Conservation (phyloP, 2,888 invertebrate genomes). For the Agonopterix alstromeriana region DNA sequence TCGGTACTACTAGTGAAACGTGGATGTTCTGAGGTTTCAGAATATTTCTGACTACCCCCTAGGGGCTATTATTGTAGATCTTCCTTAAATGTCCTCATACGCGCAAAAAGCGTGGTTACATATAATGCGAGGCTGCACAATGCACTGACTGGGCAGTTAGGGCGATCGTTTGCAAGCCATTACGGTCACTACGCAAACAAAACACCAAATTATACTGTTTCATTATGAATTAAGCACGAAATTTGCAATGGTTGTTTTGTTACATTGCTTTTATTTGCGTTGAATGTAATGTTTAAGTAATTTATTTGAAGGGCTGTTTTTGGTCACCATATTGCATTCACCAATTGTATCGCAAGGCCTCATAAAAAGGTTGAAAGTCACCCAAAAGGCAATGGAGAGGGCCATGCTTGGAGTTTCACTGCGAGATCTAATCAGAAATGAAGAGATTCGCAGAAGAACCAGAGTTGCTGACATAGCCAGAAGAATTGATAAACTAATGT, state of each 20-base stretch:
- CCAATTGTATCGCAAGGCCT: too few relatives aligned
- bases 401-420: too few relatives aligned
- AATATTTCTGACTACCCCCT: too few relatives aligned
- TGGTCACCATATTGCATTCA: not conserved
- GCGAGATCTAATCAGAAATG: too few relatives aligned
- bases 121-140: slow-evolving; percentile 22
- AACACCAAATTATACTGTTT: slow-evolving; percentile 20
- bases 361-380: too few relatives aligned
- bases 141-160: slow-evolving; percentile 31
- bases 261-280: not conserved
- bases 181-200: slow-evolving; percentile 25
- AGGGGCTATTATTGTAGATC: too few relatives aligned
- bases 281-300: not conserved
- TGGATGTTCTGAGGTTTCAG: too few relatives aligned
- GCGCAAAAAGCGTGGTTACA: slow-evolving; percentile 15
- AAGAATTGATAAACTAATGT: too few relatives aligned
- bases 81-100: not conserved
- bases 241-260: slow-evolving; percentile 15
- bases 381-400: too few relatives aligned
- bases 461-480: too few relatives aligned
- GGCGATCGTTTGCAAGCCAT: slow-evolving; percentile 38
- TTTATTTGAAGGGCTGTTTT: slow-evolving; percentile 8
- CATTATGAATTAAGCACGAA: slow-evolving; percentile 20
- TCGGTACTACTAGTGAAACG: too few relatives aligned
- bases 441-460: too few relatives aligned